Percentiles rank a stretch among this genome's conserved stretches.
These are phyloP conservation scores for Odontocerum albicorne DNA, from an alignment of 2,888 invertebrate species.

Conservation along the genomic window DNA sequence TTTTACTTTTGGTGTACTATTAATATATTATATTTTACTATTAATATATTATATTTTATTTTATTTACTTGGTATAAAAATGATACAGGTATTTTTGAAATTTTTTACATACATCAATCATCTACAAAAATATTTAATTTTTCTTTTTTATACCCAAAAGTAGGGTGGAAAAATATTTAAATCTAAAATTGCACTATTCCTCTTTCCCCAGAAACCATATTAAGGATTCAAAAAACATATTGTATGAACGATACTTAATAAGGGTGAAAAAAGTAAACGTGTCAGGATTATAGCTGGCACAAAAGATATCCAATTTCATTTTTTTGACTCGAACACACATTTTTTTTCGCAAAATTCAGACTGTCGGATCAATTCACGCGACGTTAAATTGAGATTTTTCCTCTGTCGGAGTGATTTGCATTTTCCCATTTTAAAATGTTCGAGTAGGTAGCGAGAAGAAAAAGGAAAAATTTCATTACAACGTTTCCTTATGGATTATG, in stretches of 20 bases:
- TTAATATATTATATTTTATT: too few species aligned
- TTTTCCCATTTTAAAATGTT: constrained; percentile 28
- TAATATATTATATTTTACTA: too few species aligned
- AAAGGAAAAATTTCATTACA: neutral
- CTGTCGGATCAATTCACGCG: constrained; percentile 8
- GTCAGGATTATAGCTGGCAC: constrained; percentile 26
- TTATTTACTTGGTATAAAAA: too few species aligned
- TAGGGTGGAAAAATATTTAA: neutral
- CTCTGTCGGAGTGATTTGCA: constrained; percentile 24
- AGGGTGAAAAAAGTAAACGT: constrained; percentile 19
- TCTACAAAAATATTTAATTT: too few species aligned
- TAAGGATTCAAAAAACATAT: neutral
- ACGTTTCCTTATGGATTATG: neutral
- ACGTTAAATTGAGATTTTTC: constrained; percentile 19
- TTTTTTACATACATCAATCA: too few species aligned
- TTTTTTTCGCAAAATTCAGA: constrained; percentile 20
- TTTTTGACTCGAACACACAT: constrained; percentile 34
- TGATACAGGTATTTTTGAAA: too few species aligned
- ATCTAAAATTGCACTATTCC: neutral
- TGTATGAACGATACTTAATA: neutral
- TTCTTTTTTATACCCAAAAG: too few species aligned
- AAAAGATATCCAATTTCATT: constrained; percentile 35
- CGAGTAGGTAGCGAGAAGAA: constrained; percentile 2
- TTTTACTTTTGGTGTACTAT: too few species aligned
- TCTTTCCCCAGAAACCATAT: neutral